phyloP scores from a whole-genome alignment of 2,888 invertebrate species.

The Andrena bucephala region DNA sequence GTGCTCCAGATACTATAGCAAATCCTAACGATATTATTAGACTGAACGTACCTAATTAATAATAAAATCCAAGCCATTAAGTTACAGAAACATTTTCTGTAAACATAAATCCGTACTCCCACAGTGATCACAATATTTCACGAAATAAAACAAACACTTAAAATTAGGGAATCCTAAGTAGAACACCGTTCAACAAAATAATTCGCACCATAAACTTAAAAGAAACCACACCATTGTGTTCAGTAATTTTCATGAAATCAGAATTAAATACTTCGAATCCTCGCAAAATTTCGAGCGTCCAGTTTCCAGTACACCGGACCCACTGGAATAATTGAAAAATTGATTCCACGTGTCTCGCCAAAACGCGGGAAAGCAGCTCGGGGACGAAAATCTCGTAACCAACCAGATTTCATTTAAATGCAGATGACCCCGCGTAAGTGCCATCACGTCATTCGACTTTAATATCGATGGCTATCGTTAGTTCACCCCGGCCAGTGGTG shows the following conservation, averaged over 20 bases:
- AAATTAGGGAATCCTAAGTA: too few relatives aligned
- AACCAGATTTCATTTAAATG: conserved; percentile 80
- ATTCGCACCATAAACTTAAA: too few relatives aligned
- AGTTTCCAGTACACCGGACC: not conserved
- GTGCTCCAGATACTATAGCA: conserved; percentile 25
- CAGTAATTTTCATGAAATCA: too few relatives aligned
- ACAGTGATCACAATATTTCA: too few relatives aligned
- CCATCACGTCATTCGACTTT: conserved; percentile 74
- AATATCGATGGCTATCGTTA: conserved; percentile 81
- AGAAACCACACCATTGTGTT: too few relatives aligned
- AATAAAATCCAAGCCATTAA: not conserved
- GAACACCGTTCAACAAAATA: too few relatives aligned
- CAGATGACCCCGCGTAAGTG: conserved; percentile 76
- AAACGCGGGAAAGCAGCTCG: conserved; percentile 43
- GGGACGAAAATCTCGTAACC: conserved; percentile 28
- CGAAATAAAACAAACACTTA: too few relatives aligned
- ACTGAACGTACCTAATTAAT: conserved; percentile 10
- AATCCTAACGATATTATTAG: conserved; percentile 36
- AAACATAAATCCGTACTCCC: not conserved
- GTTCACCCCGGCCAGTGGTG: conserved; percentile 38
- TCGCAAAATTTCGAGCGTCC: too few relatives aligned
- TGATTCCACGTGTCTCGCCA: conserved; percentile 36
- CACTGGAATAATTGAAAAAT: conserved; percentile 8
- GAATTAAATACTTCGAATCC: too few relatives aligned
- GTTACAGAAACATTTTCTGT: not conserved